phyloP scores from a whole-genome alignment of 2,888 invertebrate genomes.

The Lepeophtheirus nordmannii region DNA sequence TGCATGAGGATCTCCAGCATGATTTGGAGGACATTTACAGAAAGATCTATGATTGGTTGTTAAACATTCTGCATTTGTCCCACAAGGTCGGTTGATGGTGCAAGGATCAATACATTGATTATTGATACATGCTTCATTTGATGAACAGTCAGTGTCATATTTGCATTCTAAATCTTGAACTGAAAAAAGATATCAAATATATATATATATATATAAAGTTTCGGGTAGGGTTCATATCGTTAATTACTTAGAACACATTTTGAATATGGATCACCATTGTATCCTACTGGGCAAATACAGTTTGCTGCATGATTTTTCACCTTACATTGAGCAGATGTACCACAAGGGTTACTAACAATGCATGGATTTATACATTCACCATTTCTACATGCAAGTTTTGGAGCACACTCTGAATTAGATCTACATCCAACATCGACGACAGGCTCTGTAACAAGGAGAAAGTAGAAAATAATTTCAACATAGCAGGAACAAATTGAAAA shows the following conservation, averaged over 20 bases:
- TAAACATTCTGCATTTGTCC: slow-evolving; percentile 60
- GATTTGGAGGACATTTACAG: slow-evolving; percentile 57
- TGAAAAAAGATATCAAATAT: not conserved
- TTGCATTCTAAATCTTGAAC: slow-evolving; percentile 48
- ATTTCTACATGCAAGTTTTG: slow-evolving; percentile 48
- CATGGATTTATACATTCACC: slow-evolving; percentile 43
- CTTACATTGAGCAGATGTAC: slow-evolving; percentile 58
- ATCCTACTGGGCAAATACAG: slow-evolving; percentile 31
- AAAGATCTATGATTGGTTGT: slow-evolving; percentile 33
- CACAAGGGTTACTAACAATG: slow-evolving; percentile 45
- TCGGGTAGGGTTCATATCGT: slow-evolving; percentile 40
- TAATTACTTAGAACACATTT: slow-evolving; percentile 14
- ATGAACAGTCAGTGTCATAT: slow-evolving; percentile 51
- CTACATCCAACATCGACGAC: slow-evolving; percentile 17
- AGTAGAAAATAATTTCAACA: not conserved
- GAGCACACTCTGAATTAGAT: slow-evolving; percentile 48
- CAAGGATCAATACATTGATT: slow-evolving; percentile 63
- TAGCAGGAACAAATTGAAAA: not conserved
- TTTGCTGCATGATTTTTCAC: slow-evolving; percentile 29
- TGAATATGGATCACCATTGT: slow-evolving; percentile 29
- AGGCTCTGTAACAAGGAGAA: slow-evolving; percentile 5
- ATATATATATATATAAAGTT: not conserved
- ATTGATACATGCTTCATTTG: slow-evolving; percentile 53
- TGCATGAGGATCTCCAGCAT: slow-evolving; percentile 61
- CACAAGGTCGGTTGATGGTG: slow-evolving; percentile 46